Conservation (phyloP, 2,113 vertebrate species). For the Carassius auratus region DNA sequence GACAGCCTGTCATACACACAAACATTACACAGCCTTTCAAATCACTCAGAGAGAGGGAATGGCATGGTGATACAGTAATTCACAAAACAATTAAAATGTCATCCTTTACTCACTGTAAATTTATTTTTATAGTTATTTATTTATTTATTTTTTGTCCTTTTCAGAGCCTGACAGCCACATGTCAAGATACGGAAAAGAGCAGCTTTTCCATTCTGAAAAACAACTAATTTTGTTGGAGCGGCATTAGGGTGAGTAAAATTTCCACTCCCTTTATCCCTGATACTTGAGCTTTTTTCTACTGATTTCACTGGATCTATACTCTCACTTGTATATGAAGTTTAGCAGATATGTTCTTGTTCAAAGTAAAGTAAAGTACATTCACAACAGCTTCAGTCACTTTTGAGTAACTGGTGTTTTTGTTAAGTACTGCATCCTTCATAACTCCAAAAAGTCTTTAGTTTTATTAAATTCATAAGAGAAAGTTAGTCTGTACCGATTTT, state of each 20-base stretch:
- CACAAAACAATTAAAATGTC: background rate
- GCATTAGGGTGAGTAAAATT: background rate
- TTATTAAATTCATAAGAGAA: no score
- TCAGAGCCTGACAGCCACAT: no score
- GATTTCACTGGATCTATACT: background rate
- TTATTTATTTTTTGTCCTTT: no score
- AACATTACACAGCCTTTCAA: conserved; percentile 6
- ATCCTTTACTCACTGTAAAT: background rate
- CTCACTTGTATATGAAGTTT: background rate
- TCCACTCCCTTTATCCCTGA: background rate
- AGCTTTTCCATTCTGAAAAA: no score
- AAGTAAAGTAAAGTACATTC: background rate
- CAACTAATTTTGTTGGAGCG: background rate
- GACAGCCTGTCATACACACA: background rate
- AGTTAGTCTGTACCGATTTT: no score
- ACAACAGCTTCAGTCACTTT: background rate
- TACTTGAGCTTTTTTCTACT: background rate
- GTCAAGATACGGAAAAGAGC: no score
- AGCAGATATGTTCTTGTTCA: background rate
- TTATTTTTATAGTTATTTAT: no score
- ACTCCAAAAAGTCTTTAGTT: no score
- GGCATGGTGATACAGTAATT: background rate
- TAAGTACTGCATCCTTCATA: background rate
- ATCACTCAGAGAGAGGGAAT: background rate
- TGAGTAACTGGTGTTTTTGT: background rate